Base-by-base conservation (phyloP, 2,888 invertebrate genomes). In the Ichneumoninae sp. region DNA sequence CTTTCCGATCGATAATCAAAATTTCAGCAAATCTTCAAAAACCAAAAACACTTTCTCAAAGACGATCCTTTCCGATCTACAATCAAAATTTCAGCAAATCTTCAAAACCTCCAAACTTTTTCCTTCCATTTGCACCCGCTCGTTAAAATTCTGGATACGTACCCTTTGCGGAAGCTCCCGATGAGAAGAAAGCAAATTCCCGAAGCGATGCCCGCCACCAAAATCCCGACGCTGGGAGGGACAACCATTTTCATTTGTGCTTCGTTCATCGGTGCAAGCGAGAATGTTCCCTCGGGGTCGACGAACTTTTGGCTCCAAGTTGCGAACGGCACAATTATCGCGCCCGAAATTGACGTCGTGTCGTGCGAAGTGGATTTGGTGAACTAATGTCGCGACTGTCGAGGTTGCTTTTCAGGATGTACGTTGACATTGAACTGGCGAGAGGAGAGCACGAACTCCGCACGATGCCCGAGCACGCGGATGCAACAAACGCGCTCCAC, bases 161-260 rank as follows among this genome's bases (percentile, higher is more conserved):
- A 96, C 96, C 94, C 95, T 75, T 94, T 94, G 92, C 95, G 94
- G 74, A 95, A 88, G 88, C 95, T 95, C 88, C 95, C 95, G 26
- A 95, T 94, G 86, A 96, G 92, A 75, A 96, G 94, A 89, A 96
- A 96, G 93, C 96, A 96, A 40, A 96, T 95, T 50, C 96, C 96
- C 7, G 96, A 96, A 40, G 96, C 95, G 85, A 96, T 95, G 10
- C 96, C 96, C n/a, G 96, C 96, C 69, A 96, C 93, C 68, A 96
- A 94, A 54, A 96, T 94, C 88, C 96, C 96, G 85, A 96, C 94
- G 7, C 96, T 95, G 0, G 96, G 94, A 8, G 95, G 94, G 74
- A 95, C 91, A 78, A 94, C 93, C 88, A 96, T 91, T 85, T 89
- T 90, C 68, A 83, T 78, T 80, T 50, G 80, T 44, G 40, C 60